Conservation (phyloP, 2,888 invertebrate species). For the Melinaea marsaeus region DNA sequence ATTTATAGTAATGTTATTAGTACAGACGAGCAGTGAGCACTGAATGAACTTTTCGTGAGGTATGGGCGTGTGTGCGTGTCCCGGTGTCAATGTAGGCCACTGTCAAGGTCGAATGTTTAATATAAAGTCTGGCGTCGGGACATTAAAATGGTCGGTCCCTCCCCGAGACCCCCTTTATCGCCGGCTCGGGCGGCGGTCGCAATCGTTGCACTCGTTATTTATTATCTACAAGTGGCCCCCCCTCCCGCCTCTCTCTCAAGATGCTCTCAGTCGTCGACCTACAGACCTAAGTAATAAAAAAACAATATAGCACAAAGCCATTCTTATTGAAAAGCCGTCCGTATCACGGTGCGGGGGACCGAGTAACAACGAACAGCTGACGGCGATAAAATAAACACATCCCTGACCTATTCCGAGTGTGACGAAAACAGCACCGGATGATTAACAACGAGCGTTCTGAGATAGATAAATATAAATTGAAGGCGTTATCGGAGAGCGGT, state of each 20-base stretch:
- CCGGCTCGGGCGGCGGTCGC: conserved; percentile 63
- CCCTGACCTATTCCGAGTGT: conserved; percentile 51
- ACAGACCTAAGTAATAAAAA: conserved; percentile 31
- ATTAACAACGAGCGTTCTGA: conserved; percentile 41
- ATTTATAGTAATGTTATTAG: conserved; percentile 68
- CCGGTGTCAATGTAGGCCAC: conserved; percentile 76
- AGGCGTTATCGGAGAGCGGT: conserved; percentile 33
- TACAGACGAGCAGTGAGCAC: conserved; percentile 61
- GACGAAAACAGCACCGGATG: conserved; percentile 47
- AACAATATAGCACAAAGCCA: conserved; percentile 31
- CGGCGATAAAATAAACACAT: conserved; percentile 49
- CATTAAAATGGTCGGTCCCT: conserved; percentile 77
- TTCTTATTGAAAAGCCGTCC: conserved; percentile 30
- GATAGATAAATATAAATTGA: conserved; percentile 43
- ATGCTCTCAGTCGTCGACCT: conserved; percentile 24
- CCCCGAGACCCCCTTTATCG: conserved; percentile 67
- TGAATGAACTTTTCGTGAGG: conserved; percentile 74
- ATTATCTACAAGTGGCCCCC: conserved; percentile 71
- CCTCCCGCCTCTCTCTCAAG: conserved; percentile 43
- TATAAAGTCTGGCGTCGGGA: conserved; percentile 77
- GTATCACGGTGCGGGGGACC: conserved; percentile 36
- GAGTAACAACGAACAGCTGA: conserved; percentile 44
- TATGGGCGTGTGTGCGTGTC: conserved; percentile 73
- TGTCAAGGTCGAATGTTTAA: conserved; percentile 78
- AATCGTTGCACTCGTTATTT: conserved; percentile 78